Conservation (phyloP, 2,888 invertebrate genomes). For the Troides oblongomaculatus region DNA sequence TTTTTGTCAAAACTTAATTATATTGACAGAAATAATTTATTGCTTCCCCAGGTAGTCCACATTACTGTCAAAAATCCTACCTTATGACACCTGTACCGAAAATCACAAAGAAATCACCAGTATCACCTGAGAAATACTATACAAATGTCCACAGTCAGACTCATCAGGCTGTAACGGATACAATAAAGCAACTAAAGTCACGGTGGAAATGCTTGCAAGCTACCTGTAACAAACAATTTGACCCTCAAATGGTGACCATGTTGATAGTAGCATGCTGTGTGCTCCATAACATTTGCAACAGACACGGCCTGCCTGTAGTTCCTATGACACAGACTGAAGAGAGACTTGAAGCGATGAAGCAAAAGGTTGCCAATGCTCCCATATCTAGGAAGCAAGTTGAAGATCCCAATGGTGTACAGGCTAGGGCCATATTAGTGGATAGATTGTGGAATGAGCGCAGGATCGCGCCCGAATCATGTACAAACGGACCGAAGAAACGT, state of each 20-base stretch:
- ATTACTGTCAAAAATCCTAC: conserved; percentile 64
- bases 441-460: conserved; percentile 62
- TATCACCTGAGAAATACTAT: conserved; percentile 69
- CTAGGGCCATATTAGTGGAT: conserved; percentile 52
- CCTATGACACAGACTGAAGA: conserved; percentile 67
- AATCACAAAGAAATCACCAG: conserved; percentile 67
- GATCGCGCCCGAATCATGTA: conserved; percentile 47
- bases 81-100: conserved; percentile 70
- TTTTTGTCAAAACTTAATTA: not conserved
- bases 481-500: conserved; percentile 55
- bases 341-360: conserved; percentile 66
- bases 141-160: conserved; percentile 58
- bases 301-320: conserved; percentile 48
- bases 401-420: conserved; percentile 50
- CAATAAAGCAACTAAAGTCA: conserved; percentile 68
- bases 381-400: conserved; percentile 58
- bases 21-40: not conserved
- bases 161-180: conserved; percentile 51
- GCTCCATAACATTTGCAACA: conserved; percentile 62
- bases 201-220: conserved; percentile 72
- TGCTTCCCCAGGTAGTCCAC: conserved; percentile 53
- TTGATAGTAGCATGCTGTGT: conserved; percentile 66
- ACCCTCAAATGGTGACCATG: conserved; percentile 58
- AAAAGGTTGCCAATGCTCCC: conserved; percentile 67
- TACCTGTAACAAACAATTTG: conserved; percentile 68